Percentiles rank a stretch among this genome's conserved stretches.
Evolutionary conservation across 2,797 vertebrate species (phyloP).

Genomic region (Rhinatrema bivittatum): DNA sequence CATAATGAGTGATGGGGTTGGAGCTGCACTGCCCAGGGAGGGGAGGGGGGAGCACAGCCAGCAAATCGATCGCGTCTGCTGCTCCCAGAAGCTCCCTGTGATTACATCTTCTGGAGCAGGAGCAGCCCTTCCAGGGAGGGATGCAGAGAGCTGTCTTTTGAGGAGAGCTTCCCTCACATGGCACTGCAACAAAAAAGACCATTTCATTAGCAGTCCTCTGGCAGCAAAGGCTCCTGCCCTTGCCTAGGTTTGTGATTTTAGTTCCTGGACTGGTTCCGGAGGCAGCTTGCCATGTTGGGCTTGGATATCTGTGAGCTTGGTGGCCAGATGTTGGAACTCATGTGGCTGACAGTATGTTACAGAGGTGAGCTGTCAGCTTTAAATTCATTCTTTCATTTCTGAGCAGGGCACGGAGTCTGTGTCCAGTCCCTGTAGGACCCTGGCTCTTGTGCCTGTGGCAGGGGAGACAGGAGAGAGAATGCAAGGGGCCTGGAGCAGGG

Average conservation of each 20-base stretch:
- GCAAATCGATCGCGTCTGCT: constrained; percentile 65
- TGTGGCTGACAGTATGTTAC: constrained; percentile 85
- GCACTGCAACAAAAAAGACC: neutral
- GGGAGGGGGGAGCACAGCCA: constrained; percentile 21
- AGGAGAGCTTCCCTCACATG: neutral
- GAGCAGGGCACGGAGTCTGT: no score
- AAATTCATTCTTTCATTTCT: no score
- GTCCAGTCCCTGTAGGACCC: no score
- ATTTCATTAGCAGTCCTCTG: neutral
- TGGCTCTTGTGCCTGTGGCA: no score
- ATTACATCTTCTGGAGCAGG: constrained; percentile 34
- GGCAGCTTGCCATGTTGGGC: constrained; percentile 72
- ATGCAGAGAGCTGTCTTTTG: neutral
- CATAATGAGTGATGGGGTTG: constrained; percentile 67
- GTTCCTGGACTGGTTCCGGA: constrained; percentile 37
- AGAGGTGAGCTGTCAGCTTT: constrained; percentile 70
- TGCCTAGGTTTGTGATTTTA: constrained; percentile 6
- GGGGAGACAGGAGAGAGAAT: no score
- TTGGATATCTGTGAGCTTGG: constrained; percentile 86
- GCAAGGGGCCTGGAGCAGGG: no score
- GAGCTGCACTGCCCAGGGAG: constrained; percentile 24
- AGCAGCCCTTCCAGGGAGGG: constrained; percentile 1
- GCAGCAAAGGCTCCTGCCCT: neutral
- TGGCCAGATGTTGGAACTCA: constrained; percentile 75
- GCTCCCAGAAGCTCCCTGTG: constrained; percentile 34